Evolutionary conservation across 1,140 invertebrate species (phyloP), one percentile per base, ranked within the genome.

Genomic region (Trichonephila clavata): DNA sequence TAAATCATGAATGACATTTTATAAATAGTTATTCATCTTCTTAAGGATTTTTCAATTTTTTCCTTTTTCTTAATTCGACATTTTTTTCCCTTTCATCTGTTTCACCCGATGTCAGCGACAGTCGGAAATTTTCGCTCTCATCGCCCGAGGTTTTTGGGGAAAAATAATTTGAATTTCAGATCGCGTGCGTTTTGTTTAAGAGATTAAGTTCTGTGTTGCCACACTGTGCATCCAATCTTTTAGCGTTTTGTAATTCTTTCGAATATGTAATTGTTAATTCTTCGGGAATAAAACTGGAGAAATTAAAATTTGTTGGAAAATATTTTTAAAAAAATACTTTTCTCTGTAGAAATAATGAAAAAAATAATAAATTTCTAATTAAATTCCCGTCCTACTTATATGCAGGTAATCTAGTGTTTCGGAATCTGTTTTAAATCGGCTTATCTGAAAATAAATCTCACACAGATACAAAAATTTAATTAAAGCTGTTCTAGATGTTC

Each of bases 1-100:
- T 92, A 92, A 92, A 92, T 92, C 90, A 68, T 86, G 90, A 92
- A 92, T 92, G 90, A 92, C 90, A 61, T 84, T 39, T 71, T 86
- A 84, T 92, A 92, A 92, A 86, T 86, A 92, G 90, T 86, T 86
- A 57, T 27, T 59, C 61, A 68, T 50, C 60, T 80, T 60, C 43
- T 61, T 86, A 92, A 71, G 18, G 39, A 83, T 91, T 91, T 88
- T 91, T 91, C 60, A 71, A 16, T 39, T 39, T 77, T 77, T 77
- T 39, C n/a, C 39, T 18, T 60, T 24, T 68, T 90, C 43, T 88
- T 39, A 10, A n/a, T n/a, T 18, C 60, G 27, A 39, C 43, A 50
- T 32, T 71, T 71, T 61, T 81, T 61, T 71, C 16, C 13, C 77
- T 32, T 63, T 39, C 27, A 77, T 77, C 50, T 83, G 21, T 83